Evolutionary conservation across 2,797 vertebrate species (phyloP), one percentile per base, ranked within the genome.

Genomic region (Heterohyrax brucei): DNA sequence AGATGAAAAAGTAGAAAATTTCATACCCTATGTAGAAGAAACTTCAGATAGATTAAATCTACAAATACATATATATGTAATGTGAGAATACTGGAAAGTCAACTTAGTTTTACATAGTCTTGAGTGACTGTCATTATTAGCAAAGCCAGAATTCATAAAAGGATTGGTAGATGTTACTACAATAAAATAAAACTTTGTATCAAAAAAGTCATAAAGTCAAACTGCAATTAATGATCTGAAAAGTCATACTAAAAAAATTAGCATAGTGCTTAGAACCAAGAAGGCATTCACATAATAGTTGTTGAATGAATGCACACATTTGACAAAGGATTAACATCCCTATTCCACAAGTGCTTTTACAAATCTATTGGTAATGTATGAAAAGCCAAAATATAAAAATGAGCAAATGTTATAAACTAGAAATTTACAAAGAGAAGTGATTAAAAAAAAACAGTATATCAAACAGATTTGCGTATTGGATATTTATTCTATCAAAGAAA

Each of bases 141-240:
- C 16, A 70, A 77, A 83, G 33, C 39, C 39, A 92, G 10, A 92
- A 81, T 30, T 59, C 46, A 61, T 50, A 28, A 91, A 87, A 59
- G 39, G 18, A 68, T 39, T 39, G 39, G 22, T 61, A 93, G 13
- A 68, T 56, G 46, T 81, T 68, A 59, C 39, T 68, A 22, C 5
- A 92, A 88, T 83, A 70, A 89, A 70, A 61, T 39, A 78, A 59
- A 30, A 59, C 39, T 79, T 56, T 46, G 33, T 75, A 30, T 46
- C 12, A 30, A 83, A 24, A 80, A 79, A 92, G 22, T 90, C 21
- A 56, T 80, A 46, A 81, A 64, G 30, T 95, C 26, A 73, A 87
- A 87, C 39, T 72, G 1, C 53, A 78, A 64, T 56, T 68, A 72
- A 39, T 53, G 26, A 88, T 53, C 7, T 88, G 44, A 83, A 39